phyloP scores from a whole-genome alignment of 2,888 invertebrate species.

The Arrhopalites spinosus region DNA sequence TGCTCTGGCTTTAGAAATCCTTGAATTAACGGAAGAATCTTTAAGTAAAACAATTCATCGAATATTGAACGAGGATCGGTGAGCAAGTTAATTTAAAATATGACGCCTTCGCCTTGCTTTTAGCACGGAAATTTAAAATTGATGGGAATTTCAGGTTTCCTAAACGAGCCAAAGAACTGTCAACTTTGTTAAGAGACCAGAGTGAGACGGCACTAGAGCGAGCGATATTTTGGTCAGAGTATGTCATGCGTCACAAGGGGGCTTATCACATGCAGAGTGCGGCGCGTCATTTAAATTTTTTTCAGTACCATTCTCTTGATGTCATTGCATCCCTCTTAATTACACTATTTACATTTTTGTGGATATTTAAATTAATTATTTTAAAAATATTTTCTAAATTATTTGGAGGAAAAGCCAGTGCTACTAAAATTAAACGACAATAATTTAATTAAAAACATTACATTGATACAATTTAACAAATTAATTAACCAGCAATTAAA shows the following conservation, averaged over 20 bases:
- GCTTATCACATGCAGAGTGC: conserved; percentile 55
- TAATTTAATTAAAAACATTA: neutral
- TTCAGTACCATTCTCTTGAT: conserved; percentile 57
- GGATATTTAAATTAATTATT: neutral
- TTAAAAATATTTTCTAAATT: neutral
- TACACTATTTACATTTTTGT: conserved; percentile 22
- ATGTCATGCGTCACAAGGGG: conserved; percentile 59
- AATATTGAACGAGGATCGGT: neutral
- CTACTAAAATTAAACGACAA: neutral
- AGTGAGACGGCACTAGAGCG: conserved; percentile 22
- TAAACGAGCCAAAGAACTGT: conserved; percentile 62
- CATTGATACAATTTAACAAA: too few species aligned
- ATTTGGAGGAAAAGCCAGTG: neutral
- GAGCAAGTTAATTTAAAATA: neutral
- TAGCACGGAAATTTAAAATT: neutral
- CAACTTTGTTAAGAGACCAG: conserved; percentile 60
- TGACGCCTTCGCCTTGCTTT: neutral
- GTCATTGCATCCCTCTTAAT: conserved; percentile 39
- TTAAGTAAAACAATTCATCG: neutral
- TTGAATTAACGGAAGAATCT: neutral
- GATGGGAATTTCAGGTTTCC: conserved; percentile 40
- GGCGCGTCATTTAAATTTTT: conserved; percentile 55
- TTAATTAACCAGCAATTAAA: too few species aligned
- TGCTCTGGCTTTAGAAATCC: conserved; percentile 18
- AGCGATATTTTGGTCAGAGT: conserved; percentile 42